Evolutionary conservation across 2,888 invertebrate genomes (phyloP), one percentile per base, ranked within the genome.

Genomic region (Hecatera dysodea): DNA sequence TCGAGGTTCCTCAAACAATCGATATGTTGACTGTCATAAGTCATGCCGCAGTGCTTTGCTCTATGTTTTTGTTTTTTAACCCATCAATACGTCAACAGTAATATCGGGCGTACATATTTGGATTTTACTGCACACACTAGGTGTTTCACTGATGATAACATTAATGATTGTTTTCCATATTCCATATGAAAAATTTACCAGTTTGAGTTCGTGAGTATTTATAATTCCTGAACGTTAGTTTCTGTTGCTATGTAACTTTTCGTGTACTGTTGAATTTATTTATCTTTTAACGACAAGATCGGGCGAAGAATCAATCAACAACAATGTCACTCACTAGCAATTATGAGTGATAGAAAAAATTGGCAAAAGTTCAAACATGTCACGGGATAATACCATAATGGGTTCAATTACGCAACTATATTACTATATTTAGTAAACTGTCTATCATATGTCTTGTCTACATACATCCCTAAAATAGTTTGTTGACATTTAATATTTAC

Each of bases 361-460:
- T 93, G 93, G 93, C 93, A 84, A 57, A 61, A 24, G 57, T 85
- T 89, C 92, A 92, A 90, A 82, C 75, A 86, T 89, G 89, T 91
- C 91, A 90, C 90, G 86, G 81, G 89, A 88, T 89, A 86, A 82
- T 85, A 56, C 86, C 86, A 76, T 88, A 83, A 80, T 74, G 82
- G 83, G 83, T 83, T 72, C 69, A 77, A 75, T 73, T 63, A 70
- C 63, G 74, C 67, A 73, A 65, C 69, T 78, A 81, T 61, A 24
- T 66, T 48, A 65, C 75, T 44, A 59, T 59, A 81, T 60, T 76
- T 74, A 67, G 75, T n/a, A 50, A 42, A 55, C 55, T 29, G n/a
- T 8, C 33, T 22, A 33, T 33, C 33, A 36, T 11, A 63, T 61
- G 48, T 19, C 57, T 61, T 15, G 6, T 50, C 36, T 71, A 39